These are phyloP conservation scores for Catalaphyllia jardinei DNA, from an alignment of 64 coral and sea anemone genomes.

Conservation along the genomic window DNA sequence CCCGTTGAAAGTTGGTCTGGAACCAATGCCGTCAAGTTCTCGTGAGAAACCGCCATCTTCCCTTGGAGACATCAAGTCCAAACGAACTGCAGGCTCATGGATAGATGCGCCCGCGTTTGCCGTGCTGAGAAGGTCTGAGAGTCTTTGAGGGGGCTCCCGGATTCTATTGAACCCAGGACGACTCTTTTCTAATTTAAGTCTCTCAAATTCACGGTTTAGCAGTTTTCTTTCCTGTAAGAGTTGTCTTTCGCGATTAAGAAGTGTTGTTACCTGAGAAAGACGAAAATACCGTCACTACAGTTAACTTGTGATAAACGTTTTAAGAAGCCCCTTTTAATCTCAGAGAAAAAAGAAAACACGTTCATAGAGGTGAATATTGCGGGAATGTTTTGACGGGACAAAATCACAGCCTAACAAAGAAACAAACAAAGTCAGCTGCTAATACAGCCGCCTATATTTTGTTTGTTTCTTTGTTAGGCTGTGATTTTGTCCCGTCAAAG, in stretches of 20 bases:
- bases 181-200: conserved; percentile 82
- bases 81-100: conserved; percentile 75
- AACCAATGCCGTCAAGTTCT: conserved; percentile 70
- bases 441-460: too few species aligned
- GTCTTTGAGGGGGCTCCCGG: conserved; percentile 77
- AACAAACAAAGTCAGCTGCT: too few species aligned
- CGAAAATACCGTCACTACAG: neutral
- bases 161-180: conserved; percentile 70
- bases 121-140: conserved; percentile 68
- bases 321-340: neutral
- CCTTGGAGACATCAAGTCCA: conserved; percentile 91
- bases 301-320: neutral
- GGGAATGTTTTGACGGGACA: too few species aligned
- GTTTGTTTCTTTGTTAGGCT: too few species aligned
- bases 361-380: too few species aligned
- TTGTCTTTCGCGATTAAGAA: conserved; percentile 92
- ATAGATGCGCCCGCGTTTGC: conserved; percentile 30
- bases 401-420: too few species aligned
- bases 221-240: conserved; percentile 91
- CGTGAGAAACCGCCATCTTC: conserved; percentile 51
- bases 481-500: neutral
- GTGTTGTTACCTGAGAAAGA: conserved; percentile 80
- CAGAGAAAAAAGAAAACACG: neutral
- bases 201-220: conserved; percentile 86
- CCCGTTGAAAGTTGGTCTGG: conserved; percentile 32